phyloP scores from a whole-genome alignment of 30 jellyfish, hydroid and myxozoan genomes.

The Morbakka virulenta region DNA sequence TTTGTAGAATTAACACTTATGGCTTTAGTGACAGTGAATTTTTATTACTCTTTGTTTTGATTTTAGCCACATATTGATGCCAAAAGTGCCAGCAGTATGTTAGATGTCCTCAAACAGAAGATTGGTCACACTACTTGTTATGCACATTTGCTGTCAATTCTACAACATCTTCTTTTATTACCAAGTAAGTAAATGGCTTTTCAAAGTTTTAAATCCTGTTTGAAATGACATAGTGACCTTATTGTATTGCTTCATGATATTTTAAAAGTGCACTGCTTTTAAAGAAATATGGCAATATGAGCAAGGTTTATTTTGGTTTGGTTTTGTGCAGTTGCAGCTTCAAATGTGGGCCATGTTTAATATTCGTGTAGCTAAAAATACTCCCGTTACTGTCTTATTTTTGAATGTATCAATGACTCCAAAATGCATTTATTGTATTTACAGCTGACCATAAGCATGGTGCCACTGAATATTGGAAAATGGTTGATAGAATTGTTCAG shows the following conservation, averaged over 20 bases:
- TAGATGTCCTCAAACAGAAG: constrained; percentile 95
- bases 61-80: constrained; percentile 92
- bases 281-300: neutral
- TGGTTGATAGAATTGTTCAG: constrained; percentile 91
- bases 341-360: neutral
- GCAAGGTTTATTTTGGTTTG: neutral
- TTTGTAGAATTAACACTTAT: too few relatives aligned
- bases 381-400: neutral
- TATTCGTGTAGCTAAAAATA: neutral
- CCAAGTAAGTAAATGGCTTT: constrained; percentile 93
- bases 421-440: neutral
- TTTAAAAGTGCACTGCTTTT: too few relatives aligned
- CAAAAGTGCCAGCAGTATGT: constrained; percentile 97
- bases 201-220: too few relatives aligned
- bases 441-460: constrained; percentile 90
- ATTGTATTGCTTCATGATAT: too few relatives aligned
- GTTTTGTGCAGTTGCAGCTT: neutral
- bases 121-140: constrained; percentile 97
- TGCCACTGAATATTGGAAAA: constrained; percentile 83
- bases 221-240: too few relatives aligned
- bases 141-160: constrained; percentile 78
- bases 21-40: too few relatives aligned
- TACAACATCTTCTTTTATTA: constrained; percentile 85
- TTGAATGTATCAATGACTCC: too few relatives aligned
- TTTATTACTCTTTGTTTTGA: too few relatives aligned